Evolutionary conservation across 2,797 vertebrate genomes (phyloP), one percentile per base, ranked within the genome.

Genomic region (Uromys caudimaculatus): DNA sequence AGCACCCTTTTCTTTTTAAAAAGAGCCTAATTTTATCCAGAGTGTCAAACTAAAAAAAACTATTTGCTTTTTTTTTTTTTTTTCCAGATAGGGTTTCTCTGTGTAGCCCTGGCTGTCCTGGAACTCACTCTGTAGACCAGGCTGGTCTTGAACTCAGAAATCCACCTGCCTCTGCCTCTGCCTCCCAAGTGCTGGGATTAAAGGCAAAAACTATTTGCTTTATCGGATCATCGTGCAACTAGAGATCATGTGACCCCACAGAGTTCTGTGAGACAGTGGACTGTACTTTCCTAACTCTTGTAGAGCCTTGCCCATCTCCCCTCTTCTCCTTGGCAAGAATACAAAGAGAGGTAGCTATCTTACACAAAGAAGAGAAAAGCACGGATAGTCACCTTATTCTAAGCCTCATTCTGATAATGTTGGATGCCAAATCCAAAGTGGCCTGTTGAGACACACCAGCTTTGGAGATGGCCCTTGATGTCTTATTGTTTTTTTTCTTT

Each of bases 1-100:
- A 29, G 52, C 6, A 13, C 41, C 10, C 60, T 11, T 77, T 41
- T 89, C 27, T 67, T 96, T 75, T 71, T 17, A 19, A 79, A 79
- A 93, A 47, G 17, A 93, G 7, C 71, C 71, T 64, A 58, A 56
- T 84, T 94, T 91, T 92, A 75, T 54, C 29, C 24, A 93, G 7
- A 1, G 54, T 93, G 71, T 52, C 32, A 89, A 89, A 76, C 24
- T 62, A 54, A 91, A 94, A 88, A 23, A 95, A 89, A 35, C 13
- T 14, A 67, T 35, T 64, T 67, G n/a, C n/a, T n/a, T n/a, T n/a
- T n/a, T n/a, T n/a, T n/a, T n/a, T n/a, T n/a, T n/a, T n/a, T n/a
- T n/a, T n/a, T n/a, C n/a, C n/a, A n/a, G n/a, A n/a, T n/a, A n/a
- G n/a, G n/a, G n/a, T n/a, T n/a, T n/a, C n/a, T n/a, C n/a, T n/a